phyloP scores from a whole-genome alignment of 2,888 invertebrate species.

The Drosophila dives region DNA sequence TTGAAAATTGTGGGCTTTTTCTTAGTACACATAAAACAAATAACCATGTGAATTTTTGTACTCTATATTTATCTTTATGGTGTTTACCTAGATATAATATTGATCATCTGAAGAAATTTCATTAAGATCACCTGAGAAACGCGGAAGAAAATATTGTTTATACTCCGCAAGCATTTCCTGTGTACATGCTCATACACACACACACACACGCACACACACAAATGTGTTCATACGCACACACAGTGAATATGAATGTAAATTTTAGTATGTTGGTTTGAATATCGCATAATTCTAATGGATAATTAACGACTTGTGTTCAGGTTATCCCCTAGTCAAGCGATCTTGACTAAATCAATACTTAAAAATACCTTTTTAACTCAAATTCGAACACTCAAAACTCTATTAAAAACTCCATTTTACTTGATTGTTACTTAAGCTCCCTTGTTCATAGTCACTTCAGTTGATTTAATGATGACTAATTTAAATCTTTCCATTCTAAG shows the following conservation, averaged over 20 bases:
- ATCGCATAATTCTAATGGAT: neutral
- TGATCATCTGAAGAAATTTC: constrained; percentile 1
- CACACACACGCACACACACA: neutral
- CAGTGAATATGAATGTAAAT: neutral
- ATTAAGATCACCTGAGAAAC: neutral
- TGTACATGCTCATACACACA: neutral
- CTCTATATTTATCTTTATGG: neutral
- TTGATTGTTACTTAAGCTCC: neutral
- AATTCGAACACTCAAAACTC: neutral
- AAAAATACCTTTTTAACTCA: neutral
- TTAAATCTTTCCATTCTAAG: neutral
- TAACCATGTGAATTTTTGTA: neutral
- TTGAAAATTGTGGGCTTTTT: neutral
- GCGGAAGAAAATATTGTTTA: neutral
- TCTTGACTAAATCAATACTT: neutral
- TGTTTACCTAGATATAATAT: neutral
- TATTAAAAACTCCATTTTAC: neutral
- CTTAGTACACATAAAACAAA: neutral
- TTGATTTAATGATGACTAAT: neutral
- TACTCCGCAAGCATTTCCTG: neutral
- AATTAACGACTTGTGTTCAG: neutral
- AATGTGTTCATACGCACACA: neutral
- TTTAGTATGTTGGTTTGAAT: neutral
- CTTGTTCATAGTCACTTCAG: neutral
- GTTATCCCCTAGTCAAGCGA: neutral